These are phyloP conservation scores for Agrochola lychnidis DNA, from an alignment of 2,888 invertebrate species.

Conservation along the genomic window DNA sequence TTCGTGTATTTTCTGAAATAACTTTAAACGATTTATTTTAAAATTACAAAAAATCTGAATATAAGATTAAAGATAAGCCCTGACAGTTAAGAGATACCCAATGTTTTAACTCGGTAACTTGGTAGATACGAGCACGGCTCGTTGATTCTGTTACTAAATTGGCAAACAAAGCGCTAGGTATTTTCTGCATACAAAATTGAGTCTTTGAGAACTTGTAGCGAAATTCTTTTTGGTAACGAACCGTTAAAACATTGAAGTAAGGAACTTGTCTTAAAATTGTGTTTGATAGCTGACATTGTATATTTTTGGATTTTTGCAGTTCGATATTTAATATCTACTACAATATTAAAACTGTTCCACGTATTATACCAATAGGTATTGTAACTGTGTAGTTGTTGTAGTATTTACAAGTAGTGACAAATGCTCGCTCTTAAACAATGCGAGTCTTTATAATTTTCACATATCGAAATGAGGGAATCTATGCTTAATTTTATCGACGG, in stretches of 20 bases:
- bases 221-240: not conserved
- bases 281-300: not conserved
- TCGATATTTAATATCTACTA: not conserved
- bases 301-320: not conserved
- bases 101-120: constrained; percentile 20
- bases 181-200: not conserved
- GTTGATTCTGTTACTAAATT: constrained; percentile 27
- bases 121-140: constrained; percentile 15
- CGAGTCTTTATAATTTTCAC: too few relatives aligned
- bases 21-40: too few relatives aligned
- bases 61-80: too few relatives aligned
- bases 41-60: too few relatives aligned
- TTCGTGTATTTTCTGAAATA: too few relatives aligned
- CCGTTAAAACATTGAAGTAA: not conserved
- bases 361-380: too few relatives aligned
- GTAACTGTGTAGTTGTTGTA: too few relatives aligned
- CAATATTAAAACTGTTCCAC: not conserved
- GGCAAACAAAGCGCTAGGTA: constrained; percentile 18
- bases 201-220: not conserved
- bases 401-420: too few relatives aligned
- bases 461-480: too few relatives aligned
- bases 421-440: too few relatives aligned
- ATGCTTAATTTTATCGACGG: too few relatives aligned
- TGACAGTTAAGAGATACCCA: too few relatives aligned
- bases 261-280: not conserved